Conservation (phyloP, 1,140 invertebrate genomes). For the Rhyzopertha dominica region DNA sequence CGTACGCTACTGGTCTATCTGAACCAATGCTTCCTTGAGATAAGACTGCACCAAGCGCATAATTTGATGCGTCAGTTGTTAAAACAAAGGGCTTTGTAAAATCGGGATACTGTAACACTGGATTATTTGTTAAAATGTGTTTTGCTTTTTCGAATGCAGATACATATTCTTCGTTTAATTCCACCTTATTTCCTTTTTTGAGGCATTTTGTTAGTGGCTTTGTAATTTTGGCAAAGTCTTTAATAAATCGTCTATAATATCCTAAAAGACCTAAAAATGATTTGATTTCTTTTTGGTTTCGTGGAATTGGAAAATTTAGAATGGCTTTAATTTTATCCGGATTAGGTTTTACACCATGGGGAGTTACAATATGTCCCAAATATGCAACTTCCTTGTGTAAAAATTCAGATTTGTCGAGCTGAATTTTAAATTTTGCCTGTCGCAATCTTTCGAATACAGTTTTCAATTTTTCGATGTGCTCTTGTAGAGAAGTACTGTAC, state of each 20-base stretch:
- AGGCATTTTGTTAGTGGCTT: slow-evolving; percentile 40
- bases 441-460: slow-evolving; percentile 34
- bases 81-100: slow-evolving; percentile 27
- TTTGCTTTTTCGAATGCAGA: slow-evolving; percentile 30
- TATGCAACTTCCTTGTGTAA: slow-evolving; percentile 43
- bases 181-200: slow-evolving; percentile 37
- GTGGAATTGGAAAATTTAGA: slow-evolving; percentile 41
- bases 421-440: slow-evolving; percentile 19
- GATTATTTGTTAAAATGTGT: slow-evolving; percentile 6
- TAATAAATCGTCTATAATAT: slow-evolving; percentile 47
- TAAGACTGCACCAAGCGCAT: slow-evolving; percentile 23
- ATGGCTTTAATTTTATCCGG: slow-evolving; percentile 41
- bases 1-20: slow-evolving; percentile 40
- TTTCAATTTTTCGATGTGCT: slow-evolving; percentile 37
- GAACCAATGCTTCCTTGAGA: slow-evolving; percentile 20
- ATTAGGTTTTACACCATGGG: slow-evolving; percentile 42
- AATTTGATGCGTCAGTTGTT: slow-evolving; percentile 23
- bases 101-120: slow-evolving; percentile 30
- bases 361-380: slow-evolving; percentile 44
- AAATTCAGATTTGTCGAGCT: slow-evolving; percentile 37
- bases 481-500: slow-evolving; percentile 33
- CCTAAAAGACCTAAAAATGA: slow-evolving; percentile 44
- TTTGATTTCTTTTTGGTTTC: slow-evolving; percentile 41
- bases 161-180: slow-evolving; percentile 28
- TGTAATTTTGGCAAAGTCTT: slow-evolving; percentile 35